Evolutionary conservation across 2,797 vertebrate species (phyloP), one percentile per base, ranked within the genome.

Genomic region (Poeciliopsis paucimaculata): DNA sequence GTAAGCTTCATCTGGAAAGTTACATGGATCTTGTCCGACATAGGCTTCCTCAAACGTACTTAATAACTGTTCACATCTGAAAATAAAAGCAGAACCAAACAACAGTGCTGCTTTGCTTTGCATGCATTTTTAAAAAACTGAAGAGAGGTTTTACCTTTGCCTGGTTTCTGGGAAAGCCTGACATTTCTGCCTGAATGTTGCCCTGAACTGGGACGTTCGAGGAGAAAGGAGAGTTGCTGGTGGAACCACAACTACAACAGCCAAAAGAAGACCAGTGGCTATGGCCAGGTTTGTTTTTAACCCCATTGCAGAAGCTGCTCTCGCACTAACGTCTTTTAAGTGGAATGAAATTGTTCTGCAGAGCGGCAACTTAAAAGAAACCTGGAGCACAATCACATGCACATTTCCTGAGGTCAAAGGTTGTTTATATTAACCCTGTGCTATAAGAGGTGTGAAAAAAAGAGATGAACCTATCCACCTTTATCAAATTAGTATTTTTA

Each of bases 51-150:
- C 57, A 62, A 76, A 76, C 12, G 1, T 51, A 5, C 12, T 41
- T 39, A 68, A 47, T n/a, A 77, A 0, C 15, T 70, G 12, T 28
- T 77, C 76, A 28, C 76, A 77, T 41, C 62, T 77, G 62, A 23
- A 68, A 53, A 51, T 9, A 18, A 75, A 43, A 49, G 45, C 11
- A 20, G 18, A 66, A 36, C 20, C 39, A 41, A 39, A 70, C 36
- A 68, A 26, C 23, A 45, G 4, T n/a, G 41, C 66, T 28, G n/a
- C 39, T 36, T n/a, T 15, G 11, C 11, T 70, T n/a, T 16, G n/a
- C 41, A 45, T 46, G 23, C 23, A 43, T 70, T 70, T 41, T 45
- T 26, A 7, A 70, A 70, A 1, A 45, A 34, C 18, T 34, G 7
- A 43, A 18, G 1, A 39, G n/a, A 23, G n/a, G 4, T 36, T 77